Percentiles rank a stretch among this genome's conserved stretches.
Evolutionary conservation across 2,888 invertebrate species (phyloP).

Genomic region (Diaprepes abbreviatus): DNA sequence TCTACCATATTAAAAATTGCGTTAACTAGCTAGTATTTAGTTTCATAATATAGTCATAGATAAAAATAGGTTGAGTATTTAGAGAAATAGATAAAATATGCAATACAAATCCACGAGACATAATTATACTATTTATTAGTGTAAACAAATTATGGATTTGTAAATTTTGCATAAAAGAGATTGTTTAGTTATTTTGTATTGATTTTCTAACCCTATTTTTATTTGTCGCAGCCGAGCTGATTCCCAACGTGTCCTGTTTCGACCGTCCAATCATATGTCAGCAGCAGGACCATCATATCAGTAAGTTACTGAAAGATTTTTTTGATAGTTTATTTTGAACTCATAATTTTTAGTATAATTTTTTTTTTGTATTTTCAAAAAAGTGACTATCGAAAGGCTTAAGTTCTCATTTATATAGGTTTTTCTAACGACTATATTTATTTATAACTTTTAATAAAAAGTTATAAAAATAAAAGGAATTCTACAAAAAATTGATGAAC

Average conservation of each 20-base stretch:
- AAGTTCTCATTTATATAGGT: too few relatives aligned
- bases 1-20: slow-evolving; percentile 1
- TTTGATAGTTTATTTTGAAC: too few relatives aligned
- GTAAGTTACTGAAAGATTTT: too few relatives aligned
- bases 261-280: slow-evolving; percentile 80
- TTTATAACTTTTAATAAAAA: too few relatives aligned
- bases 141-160: slow-evolving; percentile 4
- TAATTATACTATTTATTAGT: too few relatives aligned
- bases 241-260: slow-evolving; percentile 81
- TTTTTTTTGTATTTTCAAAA: too few relatives aligned
- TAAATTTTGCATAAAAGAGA: background rate
- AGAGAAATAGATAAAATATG: background rate
- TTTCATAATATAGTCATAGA: background rate
- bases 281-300: slow-evolving; percentile 77
- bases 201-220: slow-evolving; percentile 19
- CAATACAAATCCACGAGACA: background rate
- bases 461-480: too few relatives aligned
- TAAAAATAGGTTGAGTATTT: too few relatives aligned
- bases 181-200: background rate
- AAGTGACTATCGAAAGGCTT: too few relatives aligned
- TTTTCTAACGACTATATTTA: too few relatives aligned
- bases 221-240: slow-evolving; percentile 75
- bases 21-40: background rate
- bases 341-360: too few relatives aligned
- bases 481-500: too few relatives aligned